These are phyloP conservation scores for Isaurus tuberculatus DNA, from an alignment of 92 coral and sea anemone species.

Conservation along the genomic window DNA sequence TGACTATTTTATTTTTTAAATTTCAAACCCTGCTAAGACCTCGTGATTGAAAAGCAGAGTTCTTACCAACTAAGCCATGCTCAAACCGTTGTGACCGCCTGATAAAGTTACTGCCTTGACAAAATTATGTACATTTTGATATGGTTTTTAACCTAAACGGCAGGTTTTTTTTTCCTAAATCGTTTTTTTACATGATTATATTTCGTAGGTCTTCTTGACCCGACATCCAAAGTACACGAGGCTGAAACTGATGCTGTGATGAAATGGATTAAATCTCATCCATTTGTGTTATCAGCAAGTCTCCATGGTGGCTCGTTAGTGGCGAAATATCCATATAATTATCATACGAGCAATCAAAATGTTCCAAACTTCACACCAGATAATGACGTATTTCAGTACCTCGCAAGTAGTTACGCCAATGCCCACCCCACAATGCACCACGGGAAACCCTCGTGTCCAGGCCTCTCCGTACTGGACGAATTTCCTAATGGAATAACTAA, in stretches of 20 bases:
- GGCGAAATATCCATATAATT: slow-evolving; percentile 88
- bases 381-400: slow-evolving; percentile 88
- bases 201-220: slow-evolving; percentile 61
- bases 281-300: slow-evolving; percentile 90
- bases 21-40: no score
- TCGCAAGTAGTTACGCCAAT: slow-evolving; percentile 87
- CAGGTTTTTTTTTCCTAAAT: no score
- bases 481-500: slow-evolving; percentile 82
- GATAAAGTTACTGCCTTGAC: no score
- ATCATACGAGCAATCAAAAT: slow-evolving; percentile 64
- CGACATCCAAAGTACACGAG: slow-evolving; percentile 52
- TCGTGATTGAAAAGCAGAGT: no score
- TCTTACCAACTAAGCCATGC: no score
- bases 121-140: no score
- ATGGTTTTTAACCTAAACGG: no score
- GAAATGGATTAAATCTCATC: slow-evolving; percentile 77
- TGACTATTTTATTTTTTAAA: no score
- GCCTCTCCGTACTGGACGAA: slow-evolving; percentile 79
- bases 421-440: slow-evolving; percentile 95
- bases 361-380: slow-evolving; percentile 83
- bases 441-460: slow-evolving; percentile 98
- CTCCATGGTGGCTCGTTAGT: slow-evolving; percentile 92
- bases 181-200: not conserved
- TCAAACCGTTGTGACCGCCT: no score
- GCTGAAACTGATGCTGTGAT: slow-evolving; percentile 87